phyloP scores from a whole-genome alignment of 2,888 invertebrate genomes.

The Augiades crinisus region DNA sequence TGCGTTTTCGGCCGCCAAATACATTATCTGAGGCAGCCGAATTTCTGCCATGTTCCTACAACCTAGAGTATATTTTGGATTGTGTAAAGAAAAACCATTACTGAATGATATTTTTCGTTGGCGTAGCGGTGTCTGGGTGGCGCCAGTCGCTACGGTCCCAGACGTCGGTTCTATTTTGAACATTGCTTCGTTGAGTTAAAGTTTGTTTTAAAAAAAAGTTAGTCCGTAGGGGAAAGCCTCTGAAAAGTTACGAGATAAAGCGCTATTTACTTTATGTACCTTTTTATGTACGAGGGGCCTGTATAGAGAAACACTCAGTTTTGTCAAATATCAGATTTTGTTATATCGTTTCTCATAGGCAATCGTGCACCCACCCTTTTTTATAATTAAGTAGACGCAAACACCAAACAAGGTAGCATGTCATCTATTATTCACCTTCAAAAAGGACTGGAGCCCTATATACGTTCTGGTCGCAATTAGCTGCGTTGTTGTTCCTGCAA shows the following conservation, averaged over 20 bases:
- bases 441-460: too few species aligned
- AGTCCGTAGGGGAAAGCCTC: conserved; percentile 14
- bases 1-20: conserved; percentile 33
- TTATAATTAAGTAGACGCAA: too few species aligned
- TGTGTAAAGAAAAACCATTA: conserved; percentile 31
- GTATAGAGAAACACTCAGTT: too few species aligned
- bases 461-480: too few species aligned
- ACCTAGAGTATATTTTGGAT: conserved; percentile 33
- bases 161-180: conserved; percentile 14
- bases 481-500: too few species aligned
- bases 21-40: conserved; percentile 17
- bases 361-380: too few species aligned
- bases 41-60: conserved; percentile 23
- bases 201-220: neutral
- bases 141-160: conserved; percentile 37
- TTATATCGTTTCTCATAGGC: too few species aligned
- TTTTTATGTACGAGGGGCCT: neutral
- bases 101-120: conserved; percentile 46
- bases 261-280: conserved; percentile 24
- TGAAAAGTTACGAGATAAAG: conserved; percentile 29
- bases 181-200: neutral
- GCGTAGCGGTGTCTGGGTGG: conserved; percentile 55
- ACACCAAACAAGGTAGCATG: too few species aligned
- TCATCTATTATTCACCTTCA: too few species aligned
- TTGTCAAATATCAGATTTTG: too few species aligned